phyloP scores from a whole-genome alignment of 2,113 vertebrate species.

The Varanus komodoensis region DNA sequence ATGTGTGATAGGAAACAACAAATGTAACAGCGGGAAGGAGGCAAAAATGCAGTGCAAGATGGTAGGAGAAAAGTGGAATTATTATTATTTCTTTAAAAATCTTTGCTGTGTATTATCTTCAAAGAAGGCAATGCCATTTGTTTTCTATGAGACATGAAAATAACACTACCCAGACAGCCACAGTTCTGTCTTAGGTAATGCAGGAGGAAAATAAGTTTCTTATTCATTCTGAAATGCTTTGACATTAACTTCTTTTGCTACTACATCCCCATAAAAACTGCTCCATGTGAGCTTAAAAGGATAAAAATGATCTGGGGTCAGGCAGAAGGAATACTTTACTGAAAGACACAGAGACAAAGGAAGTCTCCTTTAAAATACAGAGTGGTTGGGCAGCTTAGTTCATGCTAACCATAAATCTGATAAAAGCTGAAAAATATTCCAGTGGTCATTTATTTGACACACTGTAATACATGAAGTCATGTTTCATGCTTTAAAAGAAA shows the following conservation, averaged over 20 bases:
- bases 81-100: background rate
- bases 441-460: background rate
- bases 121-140: background rate
- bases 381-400: conserved; percentile 35
- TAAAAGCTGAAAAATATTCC: background rate
- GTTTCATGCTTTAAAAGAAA: conserved; percentile 4
- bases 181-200: conserved; percentile 5
- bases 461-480: background rate
- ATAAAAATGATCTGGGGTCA: conserved; percentile 27
- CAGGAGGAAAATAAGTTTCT: conserved; percentile 23
- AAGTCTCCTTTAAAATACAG: conserved; percentile 22
- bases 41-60: background rate
- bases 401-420: background rate
- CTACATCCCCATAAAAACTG: conserved; percentile 47
- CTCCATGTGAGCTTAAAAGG: conserved; percentile 31
- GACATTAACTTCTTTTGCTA: conserved; percentile 37
- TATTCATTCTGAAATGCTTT: conserved; percentile 48
- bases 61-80: background rate
- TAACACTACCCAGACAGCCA: conserved; percentile 22
- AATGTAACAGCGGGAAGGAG: no score
- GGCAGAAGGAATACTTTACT: conserved; percentile 25
- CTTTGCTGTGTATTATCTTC: background rate
- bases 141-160: background rate
- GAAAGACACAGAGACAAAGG: conserved; percentile 18
- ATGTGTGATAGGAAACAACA: no score